These are phyloP conservation scores for Trypoxylon attenuatum DNA, from an alignment of 2,888 invertebrate species.

Conservation along the genomic window DNA sequence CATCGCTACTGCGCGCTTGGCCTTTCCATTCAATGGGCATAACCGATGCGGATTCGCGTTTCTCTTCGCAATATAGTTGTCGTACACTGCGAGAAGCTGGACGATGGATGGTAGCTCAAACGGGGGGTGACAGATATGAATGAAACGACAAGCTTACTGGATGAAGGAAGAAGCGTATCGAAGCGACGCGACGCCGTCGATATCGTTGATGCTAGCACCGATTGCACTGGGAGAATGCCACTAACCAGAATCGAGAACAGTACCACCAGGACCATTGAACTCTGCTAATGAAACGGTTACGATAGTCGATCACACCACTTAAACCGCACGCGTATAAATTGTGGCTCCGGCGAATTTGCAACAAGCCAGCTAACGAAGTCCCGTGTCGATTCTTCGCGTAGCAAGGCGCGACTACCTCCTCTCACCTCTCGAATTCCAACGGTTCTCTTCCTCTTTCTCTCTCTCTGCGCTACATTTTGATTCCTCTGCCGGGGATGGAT, in stretches of 20 bases:
- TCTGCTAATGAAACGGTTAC: constrained; percentile 54
- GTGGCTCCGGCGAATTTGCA: constrained; percentile 39
- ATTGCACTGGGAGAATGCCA: background rate
- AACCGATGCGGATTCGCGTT: background rate
- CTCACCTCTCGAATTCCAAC: constrained; percentile 57
- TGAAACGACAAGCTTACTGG: no score
- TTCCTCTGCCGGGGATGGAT: constrained; percentile 52
- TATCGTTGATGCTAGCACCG: no score
- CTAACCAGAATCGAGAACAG: no score
- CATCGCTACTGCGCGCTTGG: constrained; percentile 6
- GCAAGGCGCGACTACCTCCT: constrained; percentile 63
- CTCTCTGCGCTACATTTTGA: constrained; percentile 50
- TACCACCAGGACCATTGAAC: constrained; percentile 43
- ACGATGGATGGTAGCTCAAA: no score
- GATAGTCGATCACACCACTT: constrained; percentile 65
- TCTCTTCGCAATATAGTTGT: no score
- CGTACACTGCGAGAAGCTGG: no score
- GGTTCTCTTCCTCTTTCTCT: constrained; percentile 48
- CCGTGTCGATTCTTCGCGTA: constrained; percentile 64
- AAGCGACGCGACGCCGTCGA: background rate
- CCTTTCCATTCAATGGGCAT: background rate
- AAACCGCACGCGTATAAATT: constrained; percentile 61
- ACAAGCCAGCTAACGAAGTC: constrained; percentile 63
- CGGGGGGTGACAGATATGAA: no score
- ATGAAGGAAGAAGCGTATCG: background rate